Evolutionary conservation across 2,113 vertebrate species (phyloP), one percentile per base, ranked within the genome.

Genomic region (Pteronura brasiliensis): DNA sequence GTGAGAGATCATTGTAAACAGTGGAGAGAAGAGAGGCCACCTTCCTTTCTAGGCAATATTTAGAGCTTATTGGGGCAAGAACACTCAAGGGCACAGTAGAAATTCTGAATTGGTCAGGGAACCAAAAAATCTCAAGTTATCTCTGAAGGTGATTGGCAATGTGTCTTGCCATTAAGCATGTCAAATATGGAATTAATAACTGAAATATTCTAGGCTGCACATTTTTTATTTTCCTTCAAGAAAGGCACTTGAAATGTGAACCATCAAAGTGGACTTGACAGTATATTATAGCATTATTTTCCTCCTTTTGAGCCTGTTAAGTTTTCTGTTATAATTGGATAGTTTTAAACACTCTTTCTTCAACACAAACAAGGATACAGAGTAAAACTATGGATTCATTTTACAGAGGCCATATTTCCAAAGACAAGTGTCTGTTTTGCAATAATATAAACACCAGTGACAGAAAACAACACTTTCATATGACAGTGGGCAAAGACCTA

Each of bases 261-360:
- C 44, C 61, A 92, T 79, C 88, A 90, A 94, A 59, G 52, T 95
- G 89, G 76, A 90, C 5, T 47, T 94, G 91, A 90, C 42, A 72
- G 55, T 79, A 80, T 69, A 90, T 93, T 88, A 80, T 36, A 90
- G 12, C 15, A 84, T 83, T 65, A 4, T 86, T 88, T 93, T 7
- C 14, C 8, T 34, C 12, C 13, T 13, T 93, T 95, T 74, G 49
- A 49, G 42, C 86, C 67, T 86, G 42, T 85, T 95, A 91, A 84
- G n/a, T 57, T 82, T 97, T 96, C 52, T 90, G 25, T 95, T 84
- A 82, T 39, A 94, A 84, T 88, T 29, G 88, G 90, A 93, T 39
- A 96, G 34, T 80, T 14, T 36, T 85, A 79, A 92, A 17, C 18
- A 80, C 20, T 67, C 59, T 67, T 93, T 88, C 81, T 88, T 65